Base-by-base conservation (phyloP, 1,140 invertebrate species). In the Neotoxoptera formosana region DNA sequence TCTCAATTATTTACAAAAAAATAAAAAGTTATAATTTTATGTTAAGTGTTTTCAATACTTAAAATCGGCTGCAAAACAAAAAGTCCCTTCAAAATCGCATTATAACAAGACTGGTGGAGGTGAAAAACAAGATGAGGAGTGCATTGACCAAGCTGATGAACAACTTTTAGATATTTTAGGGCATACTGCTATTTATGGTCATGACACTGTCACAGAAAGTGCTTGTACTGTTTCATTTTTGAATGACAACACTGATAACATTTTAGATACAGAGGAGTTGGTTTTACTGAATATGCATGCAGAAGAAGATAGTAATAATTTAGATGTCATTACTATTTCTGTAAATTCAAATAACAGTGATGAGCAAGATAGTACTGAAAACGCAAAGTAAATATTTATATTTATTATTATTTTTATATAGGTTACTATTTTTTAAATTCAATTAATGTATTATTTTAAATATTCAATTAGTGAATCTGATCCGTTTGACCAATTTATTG, bases 121-220 rank as follows among this genome's bases (percentile, higher is more conserved):
- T 53, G 51, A 56, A 89, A n/a, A 56, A 56, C 48, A 14, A 36
- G 88, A 89, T 89, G 34, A 53, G 36, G 14, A 36, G 7, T n/a
- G 56, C 34, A 36, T 89, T 23, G 51, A 89, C 56, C 51, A 89
- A 56, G 51, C 51, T 8, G 88, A 89, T 36, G 88, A 51, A 89
- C 51, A 89, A 89, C 21, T 89, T 8, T 14, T 89, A 23, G 51
- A 89, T 56, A 89, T 89, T 56, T 53, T 89, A 89, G 88, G 88
- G 36, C 51, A n/a, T 30, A 89, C 88, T 17, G 48, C 47, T 53
- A 53, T 88, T 51, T 2, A 89, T 56, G 51, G 51, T 21, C n/a
- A 89, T 89, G 51, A 56, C 20, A 53, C 21, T 23, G 88, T 89
- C 1, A 56, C 20, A 41, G 51, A 89, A 89, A 89, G 88, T 53